These are phyloP conservation scores for Oxytorus armatus DNA, from an alignment of 2,888 invertebrate genomes.

Conservation along the genomic window DNA sequence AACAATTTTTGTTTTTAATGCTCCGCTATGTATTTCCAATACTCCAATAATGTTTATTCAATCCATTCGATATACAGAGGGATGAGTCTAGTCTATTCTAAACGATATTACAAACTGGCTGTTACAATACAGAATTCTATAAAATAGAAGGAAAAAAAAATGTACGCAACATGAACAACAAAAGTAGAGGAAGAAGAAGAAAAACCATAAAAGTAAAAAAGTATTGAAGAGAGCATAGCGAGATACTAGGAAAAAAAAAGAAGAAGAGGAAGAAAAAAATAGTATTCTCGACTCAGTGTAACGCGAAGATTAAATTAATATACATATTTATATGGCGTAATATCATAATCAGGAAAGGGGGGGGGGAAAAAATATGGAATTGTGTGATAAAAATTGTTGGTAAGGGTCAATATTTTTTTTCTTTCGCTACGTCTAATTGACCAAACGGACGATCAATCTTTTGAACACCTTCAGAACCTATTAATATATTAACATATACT, in stretches of 20 bases:
- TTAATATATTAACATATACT: slow-evolving; percentile 75
- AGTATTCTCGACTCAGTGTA: slow-evolving; percentile 44
- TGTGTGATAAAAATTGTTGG: slow-evolving; percentile 35
- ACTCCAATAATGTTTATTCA: slow-evolving; percentile 69
- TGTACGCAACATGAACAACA: slow-evolving; percentile 59
- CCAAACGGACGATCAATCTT: slow-evolving; percentile 67
- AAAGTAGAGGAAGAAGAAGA: slow-evolving; percentile 37
- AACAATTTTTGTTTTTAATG: too few species aligned
- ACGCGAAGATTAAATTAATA: slow-evolving; percentile 60
- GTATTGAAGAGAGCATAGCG: too few species aligned
- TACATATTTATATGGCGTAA: slow-evolving; percentile 58
- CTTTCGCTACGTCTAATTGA: slow-evolving; percentile 60
- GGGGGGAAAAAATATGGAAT: slow-evolving; percentile 32
- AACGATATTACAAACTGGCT: slow-evolving; percentile 65
- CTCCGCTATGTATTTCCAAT: slow-evolving; percentile 54
- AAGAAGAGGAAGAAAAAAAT: slow-evolving; percentile 33
- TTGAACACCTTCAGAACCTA: slow-evolving; percentile 78
- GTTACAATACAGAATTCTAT: slow-evolving; percentile 58
- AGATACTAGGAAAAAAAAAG: slow-evolving; percentile 15
- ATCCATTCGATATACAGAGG: slow-evolving; percentile 66
- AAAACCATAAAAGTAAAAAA: too few species aligned
- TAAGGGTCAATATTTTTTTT: slow-evolving; percentile 32
- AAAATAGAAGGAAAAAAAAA: slow-evolving; percentile 58
- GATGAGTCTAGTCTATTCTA: slow-evolving; percentile 57
- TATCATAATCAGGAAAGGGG: slow-evolving; percentile 31